Base-by-base conservation (phyloP, 53 echinoderm and acorn worm genomes). In the Holothuria scabra region DNA sequence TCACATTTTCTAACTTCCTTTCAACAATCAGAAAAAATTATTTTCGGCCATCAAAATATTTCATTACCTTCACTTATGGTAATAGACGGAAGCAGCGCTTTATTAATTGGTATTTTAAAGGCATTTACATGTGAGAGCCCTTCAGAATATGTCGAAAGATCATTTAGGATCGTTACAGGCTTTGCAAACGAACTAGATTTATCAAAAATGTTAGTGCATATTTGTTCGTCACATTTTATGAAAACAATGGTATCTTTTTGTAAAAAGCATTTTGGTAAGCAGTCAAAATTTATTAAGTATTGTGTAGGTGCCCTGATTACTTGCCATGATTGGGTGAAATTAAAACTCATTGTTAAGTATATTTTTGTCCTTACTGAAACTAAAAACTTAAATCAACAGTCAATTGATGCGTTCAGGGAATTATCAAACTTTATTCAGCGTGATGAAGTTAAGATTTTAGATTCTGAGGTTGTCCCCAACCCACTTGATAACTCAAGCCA, bases 171-270 rank as follows among this genome's bases (percentile, higher is more conserved):
- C 25, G 64, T 30, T 4, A 64, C 64, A 26, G 64, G 30, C 0
- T 30, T 28, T 1, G 64, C 28, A 28, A 64, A 26, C 5, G 14
- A 0, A 1, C 0, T 1, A 10, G 64, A 64, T 64, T 30, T 30
- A 64, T 25, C 64, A 26, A 64, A 64, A 64, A 30, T 30, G 28
- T 22, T 70, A 8, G 25, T 70, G 2, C 74, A 74, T 28, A 41
- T 52, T 46, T 74, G 74, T n/a, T 46, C 74, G 5, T n/a, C 74
- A 1, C 74, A 74, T 24, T 74, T 74, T 11, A 74, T 74, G 74
- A 74, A 74, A 52, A 46, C 46, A 7, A 24, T 52, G 23, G 74
- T 55, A n/a, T 48, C 46, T 16, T 74, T 74, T 48, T 74, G 74
- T 11, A 46, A 52, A 74, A 74, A 48, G 25, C 49, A 74, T 18